Percentiles rank a stretch among this genome's conserved stretches.
phyloP scores from a whole-genome alignment of 2,888 invertebrate genomes.

The Epiblema foenella region DNA sequence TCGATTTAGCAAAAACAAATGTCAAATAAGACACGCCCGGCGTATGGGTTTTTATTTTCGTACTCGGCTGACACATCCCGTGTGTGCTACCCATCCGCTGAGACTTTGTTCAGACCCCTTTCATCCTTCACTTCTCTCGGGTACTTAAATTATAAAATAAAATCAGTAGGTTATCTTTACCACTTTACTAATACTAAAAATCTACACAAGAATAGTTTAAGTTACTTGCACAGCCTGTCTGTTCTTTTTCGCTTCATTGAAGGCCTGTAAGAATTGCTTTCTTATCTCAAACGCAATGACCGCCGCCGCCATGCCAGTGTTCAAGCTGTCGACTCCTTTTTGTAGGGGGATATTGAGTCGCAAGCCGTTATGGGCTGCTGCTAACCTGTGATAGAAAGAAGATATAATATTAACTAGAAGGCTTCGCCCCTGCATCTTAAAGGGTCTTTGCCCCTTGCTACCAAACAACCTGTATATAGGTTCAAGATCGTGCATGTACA shows the following conservation, averaged over 20 bases:
- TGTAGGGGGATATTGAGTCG: conserved; percentile 92
- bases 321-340: conserved; percentile 92
- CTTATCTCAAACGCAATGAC: conserved; percentile 94
- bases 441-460: too few species aligned
- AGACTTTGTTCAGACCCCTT: not conserved
- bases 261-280: conserved; percentile 84
- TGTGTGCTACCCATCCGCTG: not conserved
- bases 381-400: conserved; percentile 73
- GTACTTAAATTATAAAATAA: conserved; percentile 6
- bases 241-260: conserved; percentile 61
- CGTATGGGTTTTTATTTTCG: not conserved
- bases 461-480: too few species aligned
- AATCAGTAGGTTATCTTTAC: conserved; percentile 13
- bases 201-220: conserved; percentile 47
- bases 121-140: not conserved
- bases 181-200: conserved; percentile 9
- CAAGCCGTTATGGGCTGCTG: conserved; percentile 83
- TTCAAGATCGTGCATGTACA: too few species aligned
- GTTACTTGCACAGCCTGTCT: conserved; percentile 52
- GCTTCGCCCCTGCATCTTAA: not conserved
- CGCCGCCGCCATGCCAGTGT: conserved; percentile 92
- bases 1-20: not conserved
- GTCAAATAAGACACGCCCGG: not conserved
- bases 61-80: not conserved
- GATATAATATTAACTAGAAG: not conserved